phyloP scores from a whole-genome alignment of 2,888 invertebrate species.

The Cheilosia soror region DNA sequence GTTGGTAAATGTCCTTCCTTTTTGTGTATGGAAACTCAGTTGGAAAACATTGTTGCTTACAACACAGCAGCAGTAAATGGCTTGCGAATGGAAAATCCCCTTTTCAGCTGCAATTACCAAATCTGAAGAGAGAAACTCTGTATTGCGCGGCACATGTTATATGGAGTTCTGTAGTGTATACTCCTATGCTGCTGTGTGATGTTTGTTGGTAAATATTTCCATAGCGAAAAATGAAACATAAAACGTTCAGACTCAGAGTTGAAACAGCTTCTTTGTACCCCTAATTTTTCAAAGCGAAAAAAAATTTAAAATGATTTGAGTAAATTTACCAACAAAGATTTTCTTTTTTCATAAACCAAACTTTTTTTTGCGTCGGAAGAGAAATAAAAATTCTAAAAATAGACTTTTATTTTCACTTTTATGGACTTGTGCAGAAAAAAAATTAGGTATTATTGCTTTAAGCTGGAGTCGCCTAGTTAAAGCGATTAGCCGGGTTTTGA shows the following conservation, averaged over 20 bases:
- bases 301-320: conserved; percentile 45
- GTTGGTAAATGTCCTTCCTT: conserved; percentile 55
- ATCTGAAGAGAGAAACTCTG: conserved; percentile 52
- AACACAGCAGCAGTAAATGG: conserved; percentile 61
- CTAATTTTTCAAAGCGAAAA: conserved; percentile 57
- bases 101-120: conserved; percentile 73
- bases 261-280: conserved; percentile 41
- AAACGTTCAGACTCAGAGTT: conserved; percentile 40
- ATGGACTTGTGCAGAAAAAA: neutral
- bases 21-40: conserved; percentile 50
- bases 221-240: conserved; percentile 64
- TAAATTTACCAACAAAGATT: conserved; percentile 53
- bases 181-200: conserved; percentile 11
- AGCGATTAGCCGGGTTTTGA: too few species aligned
- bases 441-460: too few species aligned
- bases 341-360: conserved; percentile 14
- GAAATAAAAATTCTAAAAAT: conserved; percentile 20
- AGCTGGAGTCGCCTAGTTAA: too few species aligned
- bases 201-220: conserved; percentile 70
- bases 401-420: neutral
- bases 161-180: neutral
- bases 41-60: conserved; percentile 64
- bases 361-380: conserved; percentile 43
- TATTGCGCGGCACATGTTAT: conserved; percentile 61
- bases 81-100: conserved; percentile 57